Evolutionary conservation across 2,888 invertebrate species (phyloP), one percentile per base, ranked within the genome.

Genomic region (Hydroisotoma schaefferi): DNA sequence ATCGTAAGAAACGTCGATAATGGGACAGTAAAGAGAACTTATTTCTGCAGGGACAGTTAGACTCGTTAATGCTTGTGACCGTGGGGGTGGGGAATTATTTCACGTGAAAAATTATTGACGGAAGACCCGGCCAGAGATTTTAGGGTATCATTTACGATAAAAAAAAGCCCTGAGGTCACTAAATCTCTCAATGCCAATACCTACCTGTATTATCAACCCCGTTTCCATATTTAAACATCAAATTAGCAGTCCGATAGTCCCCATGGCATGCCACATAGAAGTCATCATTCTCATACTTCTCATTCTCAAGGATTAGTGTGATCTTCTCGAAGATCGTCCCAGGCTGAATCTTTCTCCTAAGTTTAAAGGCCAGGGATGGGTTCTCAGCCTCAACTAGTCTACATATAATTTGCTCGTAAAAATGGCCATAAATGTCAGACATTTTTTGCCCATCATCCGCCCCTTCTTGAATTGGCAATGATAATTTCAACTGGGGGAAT

Each of bases 201-300:
- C n/a, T n/a, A n/a, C n/a, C n/a, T n/a, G n/a, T n/a, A n/a, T n/a
- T n/a, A n/a, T n/a, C n/a, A n/a, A n/a, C n/a, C n/a, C n/a, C n/a
- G n/a, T n/a, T n/a, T n/a, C n/a, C 43, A 37, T 66, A 66, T 18
- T 63, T 58, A 27, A 61, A 66, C 2, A 61, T 29, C n/a, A 66
- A 25, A 59, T 54, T 56, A 1, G 49, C 49, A 0, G 46, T 5
- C 4, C 28, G 29, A 15, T 58, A 61, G 48, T 56, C 54, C 23
- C 63, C 63, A 55, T 66, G 66, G 48, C 66, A 66, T 12, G 43
- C 49, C 4, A 66, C 61, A 25, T 63, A 61, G 25, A 66, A 55
- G n/a, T 63, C 63, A 26, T 61, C 61, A 29, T 66, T 63, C 15
- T 63, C 61, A 52, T 61, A 63, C 37, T 56, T 63, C 40, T 63